Conservation (phyloP, 2,797 vertebrate genomes). For the Pempheris klunzingeri region DNA sequence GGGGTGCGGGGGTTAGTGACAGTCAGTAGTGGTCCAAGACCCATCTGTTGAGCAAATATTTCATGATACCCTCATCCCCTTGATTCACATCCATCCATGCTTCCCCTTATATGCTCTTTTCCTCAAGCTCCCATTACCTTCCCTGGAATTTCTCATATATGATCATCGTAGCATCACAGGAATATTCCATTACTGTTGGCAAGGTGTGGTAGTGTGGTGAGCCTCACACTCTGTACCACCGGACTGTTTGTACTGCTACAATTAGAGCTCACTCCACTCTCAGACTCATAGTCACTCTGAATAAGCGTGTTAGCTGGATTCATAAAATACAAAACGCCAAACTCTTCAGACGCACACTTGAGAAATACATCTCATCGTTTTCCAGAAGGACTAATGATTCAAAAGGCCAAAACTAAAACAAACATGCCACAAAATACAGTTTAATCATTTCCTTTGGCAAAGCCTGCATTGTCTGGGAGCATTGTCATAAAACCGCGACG, state of each 20-base stretch:
- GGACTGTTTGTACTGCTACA: constrained; percentile 2
- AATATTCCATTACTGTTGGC: constrained; percentile 49
- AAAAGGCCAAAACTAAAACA: constrained; percentile 49
- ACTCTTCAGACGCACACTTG: constrained; percentile 11
- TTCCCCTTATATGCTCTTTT: constrained; percentile 18
- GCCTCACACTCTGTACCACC: background rate
- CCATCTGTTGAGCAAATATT: constrained; percentile 49
- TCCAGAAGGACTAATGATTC: constrained; percentile 46
- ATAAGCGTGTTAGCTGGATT: constrained; percentile 24
- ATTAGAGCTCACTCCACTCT: background rate
- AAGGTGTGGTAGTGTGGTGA: background rate
- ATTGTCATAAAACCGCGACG: constrained; percentile 49
- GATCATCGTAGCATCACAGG: constrained; percentile 36
- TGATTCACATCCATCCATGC: constrained; percentile 32
- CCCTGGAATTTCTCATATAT: constrained; percentile 17
- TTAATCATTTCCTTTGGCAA: constrained; percentile 53
- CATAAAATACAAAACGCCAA: constrained; percentile 28
- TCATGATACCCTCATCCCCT: constrained; percentile 33
- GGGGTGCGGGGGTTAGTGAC: constrained; percentile 24
- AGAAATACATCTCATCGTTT: constrained; percentile 27
- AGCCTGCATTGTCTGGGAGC: constrained; percentile 40
- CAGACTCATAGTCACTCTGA: background rate
- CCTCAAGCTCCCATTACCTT: constrained; percentile 26
- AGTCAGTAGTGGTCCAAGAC: constrained; percentile 30
- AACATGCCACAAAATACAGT: constrained; percentile 39